A percentile compares a stretch with the other conserved stretches of the same genome.
Evolutionary conservation across 2,113 vertebrate genomes (phyloP).

Genomic region (Cathartes aura): DNA sequence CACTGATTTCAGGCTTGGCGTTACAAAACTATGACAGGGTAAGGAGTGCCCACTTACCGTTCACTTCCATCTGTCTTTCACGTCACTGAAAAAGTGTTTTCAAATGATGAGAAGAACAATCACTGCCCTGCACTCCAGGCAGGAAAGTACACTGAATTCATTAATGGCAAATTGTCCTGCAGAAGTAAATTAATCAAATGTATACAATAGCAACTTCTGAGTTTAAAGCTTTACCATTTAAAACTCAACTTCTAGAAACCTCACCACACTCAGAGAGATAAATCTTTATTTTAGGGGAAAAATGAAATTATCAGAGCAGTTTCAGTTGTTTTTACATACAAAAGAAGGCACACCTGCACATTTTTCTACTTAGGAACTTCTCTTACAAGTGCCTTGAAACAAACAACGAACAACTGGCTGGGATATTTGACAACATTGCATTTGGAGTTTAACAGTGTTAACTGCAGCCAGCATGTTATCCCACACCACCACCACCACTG

Average conservation of each 20-base stretch:
- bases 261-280: rapidly evolving
- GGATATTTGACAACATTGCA: background rate
- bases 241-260: background rate
- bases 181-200: background rate
- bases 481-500: background rate
- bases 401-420: background rate
- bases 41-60: background rate
- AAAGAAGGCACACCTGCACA: background rate
- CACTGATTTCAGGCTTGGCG: background rate
- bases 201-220: background rate
- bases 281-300: background rate
- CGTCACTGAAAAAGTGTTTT: background rate
- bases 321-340: background rate
- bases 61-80: background rate
- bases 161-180: background rate
- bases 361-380: background rate
- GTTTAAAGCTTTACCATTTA: background rate
- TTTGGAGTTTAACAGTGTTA: background rate
- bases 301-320: background rate
- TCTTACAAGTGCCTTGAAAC: background rate
- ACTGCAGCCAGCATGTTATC: background rate
- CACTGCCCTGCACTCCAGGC: background rate
- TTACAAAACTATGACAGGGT: background rate
- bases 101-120: background rate
- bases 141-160: background rate